These are phyloP conservation scores for Brenthis ino DNA, from an alignment of 2,888 invertebrate species.

Conservation along the genomic window DNA sequence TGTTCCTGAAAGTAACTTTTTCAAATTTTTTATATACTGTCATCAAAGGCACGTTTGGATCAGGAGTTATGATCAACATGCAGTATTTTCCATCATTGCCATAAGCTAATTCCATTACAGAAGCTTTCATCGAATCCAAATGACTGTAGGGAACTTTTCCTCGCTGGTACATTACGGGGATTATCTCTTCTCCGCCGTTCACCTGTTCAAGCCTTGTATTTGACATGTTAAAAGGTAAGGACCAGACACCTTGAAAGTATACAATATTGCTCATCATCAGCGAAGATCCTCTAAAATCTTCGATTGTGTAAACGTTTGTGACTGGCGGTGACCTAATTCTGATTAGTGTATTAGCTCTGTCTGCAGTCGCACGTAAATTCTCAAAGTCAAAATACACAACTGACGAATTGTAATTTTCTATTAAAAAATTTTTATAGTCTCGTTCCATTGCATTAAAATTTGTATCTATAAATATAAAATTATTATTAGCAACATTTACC, in stretches of 20 bases:
- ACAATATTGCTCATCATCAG: slow-evolving; percentile 86
- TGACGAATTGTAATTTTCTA: slow-evolving; percentile 44
- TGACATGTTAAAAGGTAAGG: slow-evolving; percentile 82
- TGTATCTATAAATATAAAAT: slow-evolving; percentile 6
- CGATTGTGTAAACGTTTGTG: slow-evolving; percentile 57
- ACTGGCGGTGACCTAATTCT: slow-evolving; percentile 5
- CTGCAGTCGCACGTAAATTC: slow-evolving; percentile 58
- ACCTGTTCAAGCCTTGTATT: slow-evolving; percentile 61
- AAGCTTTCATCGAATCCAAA: slow-evolving; percentile 79
- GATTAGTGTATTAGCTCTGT: slow-evolving; percentile 63
- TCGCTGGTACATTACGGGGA: slow-evolving; percentile 86
- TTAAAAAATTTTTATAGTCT: background rate
- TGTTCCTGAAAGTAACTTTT: slow-evolving; percentile 66
- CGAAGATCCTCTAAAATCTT: slow-evolving; percentile 80
- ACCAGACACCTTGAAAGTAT: slow-evolving; percentile 88
- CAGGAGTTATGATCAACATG: slow-evolving; percentile 85
- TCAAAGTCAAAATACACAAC: slow-evolving; percentile 60
- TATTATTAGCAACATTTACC: background rate
- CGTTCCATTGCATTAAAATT: background rate
- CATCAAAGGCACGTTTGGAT: slow-evolving; percentile 70
- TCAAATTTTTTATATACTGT: slow-evolving; percentile 79
- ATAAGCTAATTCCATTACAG: slow-evolving; percentile 86
- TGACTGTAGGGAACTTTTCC: slow-evolving; percentile 82
- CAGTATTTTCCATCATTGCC: slow-evolving; percentile 79
- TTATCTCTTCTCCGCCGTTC: background rate